Base-by-base conservation (phyloP, 2,113 vertebrate genomes). In the Canis aureus region DNA sequence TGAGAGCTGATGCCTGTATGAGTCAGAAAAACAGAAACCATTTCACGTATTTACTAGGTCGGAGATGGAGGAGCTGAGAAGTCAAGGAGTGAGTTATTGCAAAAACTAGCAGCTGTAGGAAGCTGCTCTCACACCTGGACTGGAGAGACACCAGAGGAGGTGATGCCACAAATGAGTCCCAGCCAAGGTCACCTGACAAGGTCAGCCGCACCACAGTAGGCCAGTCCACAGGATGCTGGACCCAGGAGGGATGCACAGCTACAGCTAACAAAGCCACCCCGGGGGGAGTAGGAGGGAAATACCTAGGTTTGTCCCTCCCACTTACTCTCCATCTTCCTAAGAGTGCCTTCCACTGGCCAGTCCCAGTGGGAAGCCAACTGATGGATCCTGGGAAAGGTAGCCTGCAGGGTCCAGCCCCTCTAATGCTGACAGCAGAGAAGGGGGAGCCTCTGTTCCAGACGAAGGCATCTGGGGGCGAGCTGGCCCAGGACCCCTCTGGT, bases 1-100 rank as follows among this genome's bases (percentile, higher is more conserved):
- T 85, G n/a, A 43, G 9, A 66, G 49, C 19, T 27, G 11, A 62
- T 38, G 53, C 51, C 69, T 62, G 6, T 27, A 38, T 25, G 35
- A 87, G 35, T 69, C 91, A 87, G 81, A n/a, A 87, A 81, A 80
- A 66, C 35, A 53, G n/a, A 93, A 93, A 89, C 19, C 2, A 53
- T 11, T 64, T 79, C 20, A 8, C 55, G 3, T 29, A 69, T 64
- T 74, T 82, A 67, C 1, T 16, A 7, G 11, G 27, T 2, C 69
- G 51, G 1, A 25, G 6, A 12, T 20, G 4, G 53, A 89, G 23
- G 15, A 89, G 53, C 32, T 20, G 17, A 92, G 38, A 81, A 60
- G 13, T 13, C 73, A 78, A 51, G 51, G n/a, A 76, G 1, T 23
- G 38, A 51, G n/a, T 11, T 20, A 32, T n/a, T 38, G 11, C 49